Evolutionary conservation across 2,113 vertebrate species (phyloP).

Genomic region (Tragelaphus imberbis): DNA sequence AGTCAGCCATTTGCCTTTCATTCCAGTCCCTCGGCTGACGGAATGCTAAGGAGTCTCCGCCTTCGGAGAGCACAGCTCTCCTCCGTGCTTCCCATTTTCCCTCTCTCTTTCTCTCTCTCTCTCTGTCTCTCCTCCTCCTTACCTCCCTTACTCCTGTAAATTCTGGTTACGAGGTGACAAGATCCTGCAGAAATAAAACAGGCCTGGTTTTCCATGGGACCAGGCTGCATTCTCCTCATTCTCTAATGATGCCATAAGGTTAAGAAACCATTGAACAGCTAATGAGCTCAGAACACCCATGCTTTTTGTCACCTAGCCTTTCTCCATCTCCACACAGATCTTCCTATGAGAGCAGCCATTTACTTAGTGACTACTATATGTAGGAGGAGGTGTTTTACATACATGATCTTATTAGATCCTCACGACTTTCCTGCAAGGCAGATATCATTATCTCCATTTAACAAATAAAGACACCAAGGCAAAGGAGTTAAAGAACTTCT

Average conservation of each 20-base stretch:
- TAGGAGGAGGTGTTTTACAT: background rate
- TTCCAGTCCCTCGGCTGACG: background rate
- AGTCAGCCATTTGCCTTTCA: background rate
- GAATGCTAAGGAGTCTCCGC: background rate
- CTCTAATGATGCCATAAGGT: background rate
- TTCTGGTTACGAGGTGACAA: background rate
- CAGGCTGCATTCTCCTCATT: background rate
- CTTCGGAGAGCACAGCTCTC: background rate
- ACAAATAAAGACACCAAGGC: background rate
- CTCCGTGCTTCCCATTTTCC: background rate
- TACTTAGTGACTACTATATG: background rate
- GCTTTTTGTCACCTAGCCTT: background rate
- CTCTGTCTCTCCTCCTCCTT: background rate
- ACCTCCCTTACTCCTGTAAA: background rate
- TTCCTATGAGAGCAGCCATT: background rate
- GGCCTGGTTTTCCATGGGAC: background rate
- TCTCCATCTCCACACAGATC: background rate
- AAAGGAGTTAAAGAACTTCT: background rate
- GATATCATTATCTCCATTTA: background rate
- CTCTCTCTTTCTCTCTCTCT: background rate
- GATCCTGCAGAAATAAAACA: background rate
- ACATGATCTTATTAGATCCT: background rate
- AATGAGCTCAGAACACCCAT: background rate
- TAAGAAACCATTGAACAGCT: background rate
- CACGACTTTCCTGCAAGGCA: background rate